These are phyloP conservation scores for Chelonia mydas DNA, from an alignment of 2,797 vertebrate genomes.

Conservation along the genomic window DNA sequence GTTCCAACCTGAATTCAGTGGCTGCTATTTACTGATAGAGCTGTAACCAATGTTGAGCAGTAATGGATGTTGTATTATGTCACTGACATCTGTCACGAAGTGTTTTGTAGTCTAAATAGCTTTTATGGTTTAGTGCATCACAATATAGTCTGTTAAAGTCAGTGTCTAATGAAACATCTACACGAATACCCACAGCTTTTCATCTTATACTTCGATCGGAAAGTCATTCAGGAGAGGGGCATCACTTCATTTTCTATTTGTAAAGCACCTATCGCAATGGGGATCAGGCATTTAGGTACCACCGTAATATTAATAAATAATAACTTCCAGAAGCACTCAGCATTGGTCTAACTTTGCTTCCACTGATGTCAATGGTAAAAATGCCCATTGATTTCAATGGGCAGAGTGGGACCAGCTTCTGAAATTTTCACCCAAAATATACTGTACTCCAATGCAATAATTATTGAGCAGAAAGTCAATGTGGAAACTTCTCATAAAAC, in stretches of 20 bases:
- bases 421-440: not conserved
- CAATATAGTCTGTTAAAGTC: not conserved
- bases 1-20: not conserved
- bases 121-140: not conserved
- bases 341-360: accelerated
- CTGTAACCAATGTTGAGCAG: not conserved
- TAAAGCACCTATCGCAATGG: not conserved
- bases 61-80: not conserved
- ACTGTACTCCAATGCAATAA: not conserved
- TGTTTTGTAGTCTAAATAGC: not conserved
- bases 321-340: accelerated
- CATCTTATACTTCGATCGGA: not conserved
- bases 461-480: not conserved
- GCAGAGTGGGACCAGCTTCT: not conserved
- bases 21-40: not conserved
- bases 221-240: not conserved
- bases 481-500: not conserved
- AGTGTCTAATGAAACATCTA: not conserved
- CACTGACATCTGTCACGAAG: not conserved
- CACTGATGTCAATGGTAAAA: not conserved
- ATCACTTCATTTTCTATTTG: not conserved
- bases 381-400: not conserved
- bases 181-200: not conserved
- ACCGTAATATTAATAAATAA: no score
- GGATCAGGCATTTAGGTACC: not conserved